Percentiles rank a stretch among this genome's conserved stretches.
Conservation (phyloP, 2,888 invertebrate genomes). For the Drosophila lutescens region DNA sequence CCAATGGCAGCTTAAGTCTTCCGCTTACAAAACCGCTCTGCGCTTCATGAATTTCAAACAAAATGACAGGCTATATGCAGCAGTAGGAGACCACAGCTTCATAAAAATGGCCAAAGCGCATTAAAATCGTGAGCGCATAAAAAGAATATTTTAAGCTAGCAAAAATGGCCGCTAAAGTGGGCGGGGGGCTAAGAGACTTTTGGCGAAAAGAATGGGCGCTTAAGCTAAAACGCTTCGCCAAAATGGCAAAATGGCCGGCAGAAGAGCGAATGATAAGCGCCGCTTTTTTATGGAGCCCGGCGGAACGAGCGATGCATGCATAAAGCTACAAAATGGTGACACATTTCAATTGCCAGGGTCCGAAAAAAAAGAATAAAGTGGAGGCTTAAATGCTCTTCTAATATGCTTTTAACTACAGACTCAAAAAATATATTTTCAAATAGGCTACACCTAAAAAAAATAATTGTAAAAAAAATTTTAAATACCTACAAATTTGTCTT, state of each 20-base stretch:
- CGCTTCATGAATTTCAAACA: slow-evolving; percentile 68
- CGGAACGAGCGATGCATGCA: slow-evolving; percentile 40
- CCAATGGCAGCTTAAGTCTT: slow-evolving; percentile 45
- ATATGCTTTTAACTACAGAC: too few species aligned
- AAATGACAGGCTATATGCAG: slow-evolving; percentile 30
- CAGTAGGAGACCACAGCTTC: slow-evolving; percentile 33
- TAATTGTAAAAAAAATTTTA: too few species aligned
- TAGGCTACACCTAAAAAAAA: too few species aligned
- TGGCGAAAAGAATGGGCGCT: slow-evolving; percentile 34
- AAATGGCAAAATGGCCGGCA: slow-evolving; percentile 47
- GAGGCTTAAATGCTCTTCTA: slow-evolving; percentile 3
- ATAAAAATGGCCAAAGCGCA: slow-evolving; percentile 77
- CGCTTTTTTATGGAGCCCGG: slow-evolving; percentile 34
- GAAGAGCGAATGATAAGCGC: slow-evolving; percentile 56
- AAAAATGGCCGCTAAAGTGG: slow-evolving; percentile 28
- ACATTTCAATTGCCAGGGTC: slow-evolving; percentile 65
- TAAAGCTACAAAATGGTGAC: slow-evolving; percentile 61
- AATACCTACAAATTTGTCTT: too few species aligned
- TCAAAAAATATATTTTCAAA: too few species aligned
- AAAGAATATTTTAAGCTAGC: slow-evolving; percentile 64
- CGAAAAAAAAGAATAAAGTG: slow-evolving; percentile 7
- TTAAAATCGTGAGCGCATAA: slow-evolving; percentile 72
- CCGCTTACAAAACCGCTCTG: slow-evolving; percentile 60
- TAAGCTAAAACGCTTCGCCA: slow-evolving; percentile 57
- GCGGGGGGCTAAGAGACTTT: not conserved